Percentiles rank a stretch among this genome's conserved stretches.
Evolutionary conservation across 2,113 vertebrate genomes (phyloP).

Genomic region (Parus major): DNA sequence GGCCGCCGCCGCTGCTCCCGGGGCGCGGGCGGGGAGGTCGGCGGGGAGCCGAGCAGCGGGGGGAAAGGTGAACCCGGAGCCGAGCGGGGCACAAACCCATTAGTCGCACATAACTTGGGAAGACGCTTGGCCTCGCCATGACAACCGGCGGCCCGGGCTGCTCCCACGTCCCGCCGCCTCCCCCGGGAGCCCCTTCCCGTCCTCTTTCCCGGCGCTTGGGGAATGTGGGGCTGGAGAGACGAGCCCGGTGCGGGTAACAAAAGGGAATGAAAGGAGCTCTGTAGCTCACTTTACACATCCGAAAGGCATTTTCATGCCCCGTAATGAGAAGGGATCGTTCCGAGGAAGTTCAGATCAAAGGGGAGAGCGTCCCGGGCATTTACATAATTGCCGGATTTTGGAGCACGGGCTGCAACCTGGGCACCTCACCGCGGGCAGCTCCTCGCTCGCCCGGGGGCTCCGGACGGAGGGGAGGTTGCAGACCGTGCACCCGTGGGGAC

Average conservation of each 20-base stretch:
- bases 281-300: slow-evolving; percentile 14
- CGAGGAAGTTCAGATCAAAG: slow-evolving; percentile 56
- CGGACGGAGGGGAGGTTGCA: background rate
- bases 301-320: slow-evolving; percentile 36
- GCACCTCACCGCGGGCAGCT: background rate
- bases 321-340: slow-evolving; percentile 16
- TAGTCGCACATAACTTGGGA: slow-evolving; percentile 40
- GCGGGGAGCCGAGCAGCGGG: background rate
- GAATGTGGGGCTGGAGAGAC: background rate
- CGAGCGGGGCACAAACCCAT: slow-evolving; percentile 16
- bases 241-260: background rate
- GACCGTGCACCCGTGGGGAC: background rate
- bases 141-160: slow-evolving; percentile 34
- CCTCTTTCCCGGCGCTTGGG: background rate
- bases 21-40: background rate
- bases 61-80: slow-evolving; percentile 31
- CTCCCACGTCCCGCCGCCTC: slow-evolving; percentile 19
- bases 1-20: background rate
- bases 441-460: background rate
- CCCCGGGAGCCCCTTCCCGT: background rate
- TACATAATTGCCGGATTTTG: slow-evolving; percentile 34
- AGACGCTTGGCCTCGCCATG: slow-evolving; percentile 33
- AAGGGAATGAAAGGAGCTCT: slow-evolving; percentile 31
- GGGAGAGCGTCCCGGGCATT: background rate
- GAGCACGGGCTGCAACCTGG: background rate